Conservation (phyloP, 2,113 vertebrate species). For the Dolichotis patagonum region DNA sequence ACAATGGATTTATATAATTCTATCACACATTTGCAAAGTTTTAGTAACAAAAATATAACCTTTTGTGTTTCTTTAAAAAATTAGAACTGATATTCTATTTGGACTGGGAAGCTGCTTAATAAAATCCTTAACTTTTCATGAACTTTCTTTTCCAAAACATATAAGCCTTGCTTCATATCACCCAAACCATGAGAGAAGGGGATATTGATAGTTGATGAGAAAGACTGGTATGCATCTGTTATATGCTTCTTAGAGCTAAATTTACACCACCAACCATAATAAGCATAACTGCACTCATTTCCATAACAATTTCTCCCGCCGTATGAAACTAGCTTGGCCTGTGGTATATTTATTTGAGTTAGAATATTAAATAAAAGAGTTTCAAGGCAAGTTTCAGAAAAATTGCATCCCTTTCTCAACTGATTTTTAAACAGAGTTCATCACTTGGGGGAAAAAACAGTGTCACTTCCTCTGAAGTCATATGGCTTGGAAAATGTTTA, state of each 20-base stretch:
- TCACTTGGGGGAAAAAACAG: not conserved
- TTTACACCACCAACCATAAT: not conserved
- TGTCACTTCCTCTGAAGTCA: not conserved
- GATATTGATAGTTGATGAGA: not conserved
- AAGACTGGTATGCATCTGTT: not conserved
- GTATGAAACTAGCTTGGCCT: not conserved
- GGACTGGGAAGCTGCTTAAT: not conserved
- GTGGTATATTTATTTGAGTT: not conserved
- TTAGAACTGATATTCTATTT: not conserved
- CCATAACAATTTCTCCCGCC: not conserved
- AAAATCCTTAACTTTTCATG: not conserved
- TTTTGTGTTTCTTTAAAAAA: not conserved
- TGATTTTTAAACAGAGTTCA: not conserved
- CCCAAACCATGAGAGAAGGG: not conserved
- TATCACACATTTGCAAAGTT: not conserved
- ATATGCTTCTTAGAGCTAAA: not conserved
- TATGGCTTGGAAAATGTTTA: conserved; percentile 32
- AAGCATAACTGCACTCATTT: not conserved
- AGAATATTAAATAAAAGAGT: conserved; percentile 21
- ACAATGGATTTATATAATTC: not conserved
- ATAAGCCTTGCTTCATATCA: not conserved
- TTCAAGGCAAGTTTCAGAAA: not conserved
- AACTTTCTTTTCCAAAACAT: not conserved
- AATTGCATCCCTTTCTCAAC: not conserved
- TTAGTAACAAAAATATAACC: not conserved